Evolutionary conservation across 2,888 invertebrate species (phyloP), one percentile per base, ranked within the genome.

Genomic region (Ypsolopha sequella): DNA sequence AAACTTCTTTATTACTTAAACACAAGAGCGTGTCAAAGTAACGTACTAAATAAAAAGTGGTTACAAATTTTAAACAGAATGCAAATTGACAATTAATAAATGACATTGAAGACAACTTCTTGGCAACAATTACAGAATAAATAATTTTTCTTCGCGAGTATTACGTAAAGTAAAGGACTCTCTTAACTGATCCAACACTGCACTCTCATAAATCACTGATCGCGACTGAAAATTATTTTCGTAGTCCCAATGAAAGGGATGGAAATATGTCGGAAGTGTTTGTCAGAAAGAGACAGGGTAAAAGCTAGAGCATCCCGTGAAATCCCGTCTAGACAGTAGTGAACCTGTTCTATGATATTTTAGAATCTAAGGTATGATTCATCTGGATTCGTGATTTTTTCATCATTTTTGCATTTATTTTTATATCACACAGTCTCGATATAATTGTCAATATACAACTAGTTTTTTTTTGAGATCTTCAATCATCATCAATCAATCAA

Each of bases 291-390:
- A 43, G 43, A 13, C 11, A 43, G 13, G 13, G 2, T 8, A 8
- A 43, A 43, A 43, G 43, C 13, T 43, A 13, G 43, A 43, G 43
- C 14, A 14, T 13, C 43, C 43, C 43, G 43, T 43, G n/a, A 14
- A 24, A 24, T 13, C 8, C 3, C 14, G 43, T 43, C 43, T n/a
- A 13, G 13, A 11, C 11, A 14, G 8, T 76, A 76, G 75, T 68
- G 57, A 60, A 64, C 64, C 71, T 76, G 75, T 67, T 76, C 74
- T 24, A 24, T 24, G 24, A 24, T 24, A 24, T 24, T 24, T 24
- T 24, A 24, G 24, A 24, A 24, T 24, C 24, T 24, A 24, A 24
- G 24, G 24, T 24, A 24, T 24, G 24, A 24, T 24, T 24, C 24
- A 24, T 24, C 24, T 24, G 24, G 24, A 24, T 24, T 24, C 4